These are phyloP conservation scores for Merluccius polli DNA, from an alignment of 2,797 vertebrate genomes.

Conservation along the genomic window DNA sequence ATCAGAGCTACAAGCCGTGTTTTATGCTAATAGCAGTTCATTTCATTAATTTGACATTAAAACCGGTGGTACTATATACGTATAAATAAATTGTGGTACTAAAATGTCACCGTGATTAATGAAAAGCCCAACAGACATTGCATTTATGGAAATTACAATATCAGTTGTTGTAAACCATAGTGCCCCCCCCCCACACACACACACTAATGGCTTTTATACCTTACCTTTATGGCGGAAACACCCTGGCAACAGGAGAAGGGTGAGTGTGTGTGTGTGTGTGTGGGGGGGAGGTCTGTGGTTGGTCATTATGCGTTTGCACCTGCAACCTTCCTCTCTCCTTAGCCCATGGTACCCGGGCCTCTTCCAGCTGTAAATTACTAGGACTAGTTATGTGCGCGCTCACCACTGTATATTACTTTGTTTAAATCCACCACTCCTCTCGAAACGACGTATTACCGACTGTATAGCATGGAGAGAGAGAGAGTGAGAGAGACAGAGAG, in stretches of 20 bases:
- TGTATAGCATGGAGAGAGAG: conserved; percentile 19
- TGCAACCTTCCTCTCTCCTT: conserved; percentile 64
- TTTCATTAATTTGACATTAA: conserved; percentile 69
- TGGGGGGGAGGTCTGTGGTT: conserved; percentile 23
- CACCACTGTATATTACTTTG: conserved; percentile 62
- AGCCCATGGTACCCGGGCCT: conserved; percentile 25
- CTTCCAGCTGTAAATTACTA: conserved; percentile 66
- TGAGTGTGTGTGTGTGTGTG: conserved; percentile 61
- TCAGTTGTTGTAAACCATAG: conserved; percentile 68
- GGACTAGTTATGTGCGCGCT: conserved; percentile 52
- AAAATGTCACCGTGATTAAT: conserved; percentile 77
- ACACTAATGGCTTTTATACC: conserved; percentile 66
- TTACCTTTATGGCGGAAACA: conserved; percentile 61
- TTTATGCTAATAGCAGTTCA: conserved; percentile 62
- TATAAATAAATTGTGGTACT: conserved; percentile 69
- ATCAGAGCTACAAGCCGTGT: conserved; percentile 41
- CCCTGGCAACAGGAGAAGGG: conserved; percentile 55
- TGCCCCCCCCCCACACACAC: too few relatives aligned
- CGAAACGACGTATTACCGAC: conserved; percentile 46
- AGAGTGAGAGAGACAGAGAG: conserved; percentile 21
- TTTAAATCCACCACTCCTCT: conserved; percentile 63
- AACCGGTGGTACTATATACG: conserved; percentile 32
- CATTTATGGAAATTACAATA: conserved; percentile 75
- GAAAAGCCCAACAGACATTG: conserved; percentile 64
- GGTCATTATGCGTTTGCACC: conserved; percentile 66